Evolutionary conservation across 2,113 vertebrate species (phyloP), one percentile per base, ranked within the genome.

Genomic region (Columba livia): DNA sequence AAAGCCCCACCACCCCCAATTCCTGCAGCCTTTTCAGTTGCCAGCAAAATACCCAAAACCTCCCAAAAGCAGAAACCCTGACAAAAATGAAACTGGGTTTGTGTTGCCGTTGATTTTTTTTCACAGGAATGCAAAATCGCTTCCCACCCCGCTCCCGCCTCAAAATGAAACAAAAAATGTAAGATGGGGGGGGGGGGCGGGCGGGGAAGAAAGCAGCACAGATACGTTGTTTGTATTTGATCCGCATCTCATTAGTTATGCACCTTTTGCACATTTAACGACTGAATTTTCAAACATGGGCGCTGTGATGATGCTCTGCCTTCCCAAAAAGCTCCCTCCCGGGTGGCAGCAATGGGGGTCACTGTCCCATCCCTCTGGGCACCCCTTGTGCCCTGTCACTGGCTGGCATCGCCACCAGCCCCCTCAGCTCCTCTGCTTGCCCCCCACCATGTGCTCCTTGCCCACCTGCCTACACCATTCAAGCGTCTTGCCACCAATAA

Each of bases 11-110:
- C 93, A 62, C 88, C 95, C 88, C 80, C 88, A 89, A 89, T 83
- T 96, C 93, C 95, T 15, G 8, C 95, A 94, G 93, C 85, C 77
- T 94, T 75, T 86, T 89, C 48, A 1, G 36, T 86, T 94, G 93
- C 93, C 91, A 91, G 71, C 88, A 64, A 93, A 91, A 93, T 91
- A 86, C 77, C 93, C 88, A 86, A 96, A 94, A 32, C 85, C 85
- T 94, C 88, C 75, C 62, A 13, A 94, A 88, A 77, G 82, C 89
- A 92, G 74, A 80, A 95, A 90, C 89, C 89, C 89, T 95, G 92
- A 88, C 94, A 95, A 92, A 93, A 93, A 93, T 86, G 93, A 96
- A 94, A 94, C 84, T 83, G 88, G 85, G 93, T 93, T 96, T 96
- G 95, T 94, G 91, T 89, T 84, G 93, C 88, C 58, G 42, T 83